These are phyloP conservation scores for Umimayanthus chanpuru DNA, from an alignment of 92 coral and sea anemone species.

Conservation along the genomic window DNA sequence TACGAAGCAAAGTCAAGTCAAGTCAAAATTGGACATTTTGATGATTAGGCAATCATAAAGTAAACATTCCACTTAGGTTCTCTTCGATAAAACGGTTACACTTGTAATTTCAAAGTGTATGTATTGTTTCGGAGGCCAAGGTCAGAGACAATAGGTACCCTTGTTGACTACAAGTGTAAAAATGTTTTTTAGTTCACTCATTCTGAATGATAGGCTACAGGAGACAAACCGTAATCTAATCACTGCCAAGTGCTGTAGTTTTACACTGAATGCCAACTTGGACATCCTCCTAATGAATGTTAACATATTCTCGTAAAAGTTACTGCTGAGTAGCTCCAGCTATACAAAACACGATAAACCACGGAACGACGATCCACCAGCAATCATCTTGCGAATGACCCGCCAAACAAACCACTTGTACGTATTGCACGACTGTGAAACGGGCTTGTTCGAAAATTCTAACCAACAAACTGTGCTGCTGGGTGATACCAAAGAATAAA, in stretches of 20 bases:
- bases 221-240: neutral
- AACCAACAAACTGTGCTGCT: too few relatives aligned
- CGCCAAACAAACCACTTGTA: too few relatives aligned
- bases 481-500: too few relatives aligned
- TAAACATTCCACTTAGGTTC: neutral
- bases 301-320: too few relatives aligned
- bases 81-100: neutral
- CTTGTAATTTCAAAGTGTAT: neutral
- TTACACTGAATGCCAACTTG: neutral
- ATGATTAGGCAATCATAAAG: neutral
- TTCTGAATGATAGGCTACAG: neutral
- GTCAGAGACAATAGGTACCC: neutral
- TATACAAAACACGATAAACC: too few relatives aligned
- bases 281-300: neutral
- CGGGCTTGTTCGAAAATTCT: too few relatives aligned
- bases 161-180: neutral
- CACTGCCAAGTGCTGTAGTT: neutral
- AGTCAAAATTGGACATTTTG: neutral
- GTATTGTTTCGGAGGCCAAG: neutral
- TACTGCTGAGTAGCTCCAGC: too few relatives aligned
- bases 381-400: too few relatives aligned
- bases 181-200: neutral
- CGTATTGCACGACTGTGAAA: too few relatives aligned
- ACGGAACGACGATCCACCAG: too few relatives aligned
- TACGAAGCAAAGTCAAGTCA: slow-evolving; percentile 12